Percentiles rank a stretch among this genome's conserved stretches.
These are phyloP conservation scores for Megaceryle maxima DNA, from an alignment of 2,113 vertebrate genomes.

Conservation along the genomic window DNA sequence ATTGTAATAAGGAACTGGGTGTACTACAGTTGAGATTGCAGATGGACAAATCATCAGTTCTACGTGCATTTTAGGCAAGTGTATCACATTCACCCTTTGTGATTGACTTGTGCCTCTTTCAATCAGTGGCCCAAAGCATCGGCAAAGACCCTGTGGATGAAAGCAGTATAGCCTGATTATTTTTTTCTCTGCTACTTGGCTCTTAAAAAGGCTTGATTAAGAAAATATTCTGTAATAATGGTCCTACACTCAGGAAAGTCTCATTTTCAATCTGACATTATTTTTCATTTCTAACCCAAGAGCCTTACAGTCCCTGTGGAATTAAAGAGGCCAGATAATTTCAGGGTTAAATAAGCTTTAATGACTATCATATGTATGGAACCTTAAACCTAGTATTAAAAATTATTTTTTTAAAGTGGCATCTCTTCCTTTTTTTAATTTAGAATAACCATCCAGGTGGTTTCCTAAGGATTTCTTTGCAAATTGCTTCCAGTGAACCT, in stretches of 20 bases:
- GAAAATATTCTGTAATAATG: slow-evolving; percentile 66
- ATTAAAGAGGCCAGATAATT: slow-evolving; percentile 77
- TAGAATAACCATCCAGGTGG: slow-evolving; percentile 83
- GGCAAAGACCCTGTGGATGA: not conserved
- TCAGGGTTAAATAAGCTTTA: slow-evolving; percentile 85
- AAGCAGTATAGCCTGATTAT: not conserved
- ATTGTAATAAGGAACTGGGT: slow-evolving; percentile 39
- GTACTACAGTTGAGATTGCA: not conserved
- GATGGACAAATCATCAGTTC: slow-evolving; percentile 3
- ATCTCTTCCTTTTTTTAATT: slow-evolving; percentile 85
- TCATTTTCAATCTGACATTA: slow-evolving; percentile 72
- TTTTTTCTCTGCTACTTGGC: not conserved
- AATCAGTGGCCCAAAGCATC: not conserved
- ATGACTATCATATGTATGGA: slow-evolving; percentile 84
- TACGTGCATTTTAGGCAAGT: not conserved
- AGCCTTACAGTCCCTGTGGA: slow-evolving; percentile 67
- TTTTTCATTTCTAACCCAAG: slow-evolving; percentile 77
- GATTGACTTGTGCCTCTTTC: not conserved
- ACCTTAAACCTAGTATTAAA: slow-evolving; percentile 79
- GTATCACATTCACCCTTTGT: not conserved
- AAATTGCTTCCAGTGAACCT: slow-evolving; percentile 84
- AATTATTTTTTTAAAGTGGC: slow-evolving; percentile 78
- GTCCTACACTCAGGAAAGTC: slow-evolving; percentile 50
- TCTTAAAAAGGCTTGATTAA: slow-evolving; percentile 47
- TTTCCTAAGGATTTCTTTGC: slow-evolving; percentile 79